phyloP scores from a whole-genome alignment of 2,113 vertebrate species.

The Rhinolophus sinicus region DNA sequence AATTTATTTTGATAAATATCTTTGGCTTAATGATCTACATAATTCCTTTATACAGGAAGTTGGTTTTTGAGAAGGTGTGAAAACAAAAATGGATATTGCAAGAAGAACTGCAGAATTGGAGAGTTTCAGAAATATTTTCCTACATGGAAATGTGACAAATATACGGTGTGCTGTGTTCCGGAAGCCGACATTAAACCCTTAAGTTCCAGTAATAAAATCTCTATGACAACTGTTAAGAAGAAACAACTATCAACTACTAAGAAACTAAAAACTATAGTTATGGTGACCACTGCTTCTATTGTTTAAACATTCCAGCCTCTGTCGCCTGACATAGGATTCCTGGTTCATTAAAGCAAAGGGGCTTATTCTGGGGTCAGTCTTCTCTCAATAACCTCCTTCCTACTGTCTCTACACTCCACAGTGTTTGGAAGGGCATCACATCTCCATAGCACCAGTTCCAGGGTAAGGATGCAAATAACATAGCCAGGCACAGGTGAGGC shows the following conservation, averaged over 20 bases:
- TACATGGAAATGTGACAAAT: neutral
- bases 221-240: neutral
- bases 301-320: neutral
- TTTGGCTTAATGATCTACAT: neutral
- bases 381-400: neutral
- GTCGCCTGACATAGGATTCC: neutral
- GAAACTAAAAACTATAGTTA: neutral
- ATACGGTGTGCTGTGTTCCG: neutral
- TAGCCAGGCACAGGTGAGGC: neutral
- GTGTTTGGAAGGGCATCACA: neutral
- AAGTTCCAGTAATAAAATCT: neutral
- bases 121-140: neutral
- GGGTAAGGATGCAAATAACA: neutral
- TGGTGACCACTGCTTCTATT: neutral
- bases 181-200: neutral
- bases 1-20: neutral
- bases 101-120: neutral
- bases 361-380: neutral
- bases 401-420: neutral
- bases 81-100: conserved; percentile 6
- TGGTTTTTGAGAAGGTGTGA: neutral
- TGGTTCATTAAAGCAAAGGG: conserved; percentile 52
- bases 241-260: neutral
- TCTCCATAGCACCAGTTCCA: neutral
- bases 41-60: neutral